These are phyloP conservation scores for Zophobas atratus DNA, from an alignment of 1,140 invertebrate genomes.

Conservation along the genomic window DNA sequence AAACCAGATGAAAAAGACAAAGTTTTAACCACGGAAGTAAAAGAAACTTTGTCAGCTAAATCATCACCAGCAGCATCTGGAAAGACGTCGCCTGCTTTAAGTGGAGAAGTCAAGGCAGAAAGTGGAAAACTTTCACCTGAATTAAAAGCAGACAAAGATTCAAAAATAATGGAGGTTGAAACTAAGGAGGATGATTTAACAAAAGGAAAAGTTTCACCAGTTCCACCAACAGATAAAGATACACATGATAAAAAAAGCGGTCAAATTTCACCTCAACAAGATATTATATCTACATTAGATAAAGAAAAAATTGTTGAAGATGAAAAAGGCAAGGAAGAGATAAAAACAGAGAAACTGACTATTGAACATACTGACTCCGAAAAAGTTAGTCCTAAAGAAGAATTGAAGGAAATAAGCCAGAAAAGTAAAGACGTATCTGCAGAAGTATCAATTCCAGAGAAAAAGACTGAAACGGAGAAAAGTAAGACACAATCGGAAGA, in stretches of 20 bases:
- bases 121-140: neutral
- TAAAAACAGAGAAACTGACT: neutral
- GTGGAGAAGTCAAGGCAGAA: neutral
- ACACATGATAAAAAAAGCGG: constrained; percentile 35
- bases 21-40: neutral
- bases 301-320: constrained; percentile 3
- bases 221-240: neutral
- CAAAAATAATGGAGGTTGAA: neutral
- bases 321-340: neutral
- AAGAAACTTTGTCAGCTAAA: neutral
- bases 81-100: constrained; percentile 7
- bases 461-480: constrained; percentile 41
- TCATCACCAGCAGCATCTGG: constrained; percentile 9
- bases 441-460: constrained; percentile 24
- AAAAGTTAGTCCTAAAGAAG: neutral
- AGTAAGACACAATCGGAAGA: constrained; percentile 17
- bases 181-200: neutral
- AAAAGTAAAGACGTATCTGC: neutral
- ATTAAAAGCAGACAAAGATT: neutral
- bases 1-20: constrained; percentile 14
- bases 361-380: constrained; percentile 23
- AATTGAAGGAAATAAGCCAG: neutral
- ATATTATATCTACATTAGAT: neutral
- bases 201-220: neutral
- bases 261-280: neutral